Conservation (phyloP, 1,140 invertebrate species). For the Aphaenogaster ashmeadi region DNA sequence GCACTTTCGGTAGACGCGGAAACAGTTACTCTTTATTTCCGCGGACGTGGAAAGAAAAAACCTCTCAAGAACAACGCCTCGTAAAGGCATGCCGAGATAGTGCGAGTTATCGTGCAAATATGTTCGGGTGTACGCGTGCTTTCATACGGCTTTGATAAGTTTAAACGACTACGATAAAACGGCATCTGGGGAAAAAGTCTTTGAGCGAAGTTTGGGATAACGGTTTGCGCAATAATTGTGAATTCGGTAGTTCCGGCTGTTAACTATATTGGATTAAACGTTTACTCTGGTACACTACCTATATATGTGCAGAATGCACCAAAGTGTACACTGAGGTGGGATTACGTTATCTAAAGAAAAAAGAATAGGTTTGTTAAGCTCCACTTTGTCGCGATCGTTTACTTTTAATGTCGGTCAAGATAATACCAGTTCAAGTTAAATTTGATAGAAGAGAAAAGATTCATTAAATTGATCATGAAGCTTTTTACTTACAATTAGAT, state of each 20-base stretch:
- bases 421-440: slow-evolving; percentile 9
- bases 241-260: not conserved
- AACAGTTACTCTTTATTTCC: slow-evolving; percentile 39
- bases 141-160: slow-evolving; percentile 27
- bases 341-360: not conserved
- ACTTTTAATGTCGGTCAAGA: not conserved
- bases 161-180: slow-evolving; percentile 11
- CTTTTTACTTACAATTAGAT: not conserved
- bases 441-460: not conserved
- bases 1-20: slow-evolving; percentile 30
- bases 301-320: not conserved
- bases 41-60: slow-evolving; percentile 18
- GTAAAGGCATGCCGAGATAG: not conserved
- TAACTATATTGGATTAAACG: not conserved
- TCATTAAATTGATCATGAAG: not conserved
- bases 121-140: not conserved
- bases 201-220: not conserved
- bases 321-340: not conserved
- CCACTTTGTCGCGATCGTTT: slow-evolving; percentile 5
- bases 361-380: slow-evolving; percentile 32
- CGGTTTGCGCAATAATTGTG: not conserved
- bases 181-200: not conserved
- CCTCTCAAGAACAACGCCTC: slow-evolving; percentile 24
- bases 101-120: slow-evolving; percentile 18
- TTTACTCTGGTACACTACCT: not conserved